phyloP scores from a whole-genome alignment of 2,113 vertebrate genomes.

The Theristicus caerulescens region DNA sequence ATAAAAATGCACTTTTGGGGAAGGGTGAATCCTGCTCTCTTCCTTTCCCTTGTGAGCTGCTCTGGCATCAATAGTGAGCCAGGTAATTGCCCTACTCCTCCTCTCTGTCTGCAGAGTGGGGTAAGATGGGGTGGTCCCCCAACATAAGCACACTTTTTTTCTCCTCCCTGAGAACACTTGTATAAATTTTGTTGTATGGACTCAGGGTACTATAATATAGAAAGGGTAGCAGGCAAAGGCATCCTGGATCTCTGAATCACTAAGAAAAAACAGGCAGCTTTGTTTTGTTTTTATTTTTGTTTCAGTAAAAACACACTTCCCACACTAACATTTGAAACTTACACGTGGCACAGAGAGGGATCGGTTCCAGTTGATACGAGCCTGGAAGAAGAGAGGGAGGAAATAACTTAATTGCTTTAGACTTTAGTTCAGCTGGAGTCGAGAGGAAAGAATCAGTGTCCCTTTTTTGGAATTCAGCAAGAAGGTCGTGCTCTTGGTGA shows the following conservation, averaged over 20 bases:
- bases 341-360: slow-evolving; percentile 65
- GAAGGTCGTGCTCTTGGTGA: not conserved
- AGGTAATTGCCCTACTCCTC: not conserved
- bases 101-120: not conserved
- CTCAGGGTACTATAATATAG: not conserved
- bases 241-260: slow-evolving; percentile 21
- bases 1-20: not conserved
- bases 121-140: not conserved
- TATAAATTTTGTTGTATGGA: not conserved
- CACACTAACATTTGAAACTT: slow-evolving; percentile 46
- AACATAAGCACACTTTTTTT: not conserved
- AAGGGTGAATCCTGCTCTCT: not conserved
- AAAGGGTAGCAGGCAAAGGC: not conserved
- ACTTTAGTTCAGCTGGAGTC: slow-evolving; percentile 33
- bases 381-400: slow-evolving; percentile 55
- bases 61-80: not conserved
- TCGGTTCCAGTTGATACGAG: slow-evolving; percentile 67
- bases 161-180: not conserved
- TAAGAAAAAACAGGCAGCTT: slow-evolving; percentile 16
- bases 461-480: not conserved
- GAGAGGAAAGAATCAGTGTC: not conserved
- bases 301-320: slow-evolving; percentile 13
- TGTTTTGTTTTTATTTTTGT: slow-evolving; percentile 36
- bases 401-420: slow-evolving; percentile 58
- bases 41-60: not conserved